Conservation (phyloP, 2,113 vertebrate genomes). For the Rhinichthys klamathensis region DNA sequence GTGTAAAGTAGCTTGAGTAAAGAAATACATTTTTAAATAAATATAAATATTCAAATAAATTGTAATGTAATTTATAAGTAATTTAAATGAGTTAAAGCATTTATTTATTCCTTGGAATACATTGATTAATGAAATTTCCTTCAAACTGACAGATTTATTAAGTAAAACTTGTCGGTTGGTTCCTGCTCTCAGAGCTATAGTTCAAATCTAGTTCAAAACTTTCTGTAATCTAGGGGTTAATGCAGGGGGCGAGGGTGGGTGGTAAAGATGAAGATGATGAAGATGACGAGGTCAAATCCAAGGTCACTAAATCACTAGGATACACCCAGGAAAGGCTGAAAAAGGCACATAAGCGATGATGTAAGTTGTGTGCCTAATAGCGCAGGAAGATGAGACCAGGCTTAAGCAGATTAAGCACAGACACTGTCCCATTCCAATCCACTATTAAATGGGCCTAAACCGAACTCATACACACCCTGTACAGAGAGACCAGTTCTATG, state of each 20-base stretch:
- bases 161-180: not conserved
- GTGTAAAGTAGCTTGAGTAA: too few relatives aligned
- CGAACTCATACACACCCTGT: not conserved
- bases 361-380: constrained; percentile 37
- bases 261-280: constrained; percentile 10
- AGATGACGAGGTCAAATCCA: constrained; percentile 10
- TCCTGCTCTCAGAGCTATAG: not conserved
- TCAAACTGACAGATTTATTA: not conserved
- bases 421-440: constrained; percentile 35
- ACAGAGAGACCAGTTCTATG: not conserved
- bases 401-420: constrained; percentile 36
- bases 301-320: not conserved
- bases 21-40: too few relatives aligned
- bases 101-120: not conserved
- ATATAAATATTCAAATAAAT: too few relatives aligned
- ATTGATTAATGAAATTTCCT: not conserved
- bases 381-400: constrained; percentile 34
- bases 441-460: constrained; percentile 37
- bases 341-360: constrained; percentile 39
- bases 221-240: not conserved
- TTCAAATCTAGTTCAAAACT: not conserved
- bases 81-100: too few relatives aligned
- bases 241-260: not conserved
- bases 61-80: too few relatives aligned
- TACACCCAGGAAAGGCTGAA: not conserved